Evolutionary conservation across 2,113 vertebrate genomes (phyloP), one percentile per base, ranked within the genome.

Genomic region (Campylomormyrus tamandua): DNA sequence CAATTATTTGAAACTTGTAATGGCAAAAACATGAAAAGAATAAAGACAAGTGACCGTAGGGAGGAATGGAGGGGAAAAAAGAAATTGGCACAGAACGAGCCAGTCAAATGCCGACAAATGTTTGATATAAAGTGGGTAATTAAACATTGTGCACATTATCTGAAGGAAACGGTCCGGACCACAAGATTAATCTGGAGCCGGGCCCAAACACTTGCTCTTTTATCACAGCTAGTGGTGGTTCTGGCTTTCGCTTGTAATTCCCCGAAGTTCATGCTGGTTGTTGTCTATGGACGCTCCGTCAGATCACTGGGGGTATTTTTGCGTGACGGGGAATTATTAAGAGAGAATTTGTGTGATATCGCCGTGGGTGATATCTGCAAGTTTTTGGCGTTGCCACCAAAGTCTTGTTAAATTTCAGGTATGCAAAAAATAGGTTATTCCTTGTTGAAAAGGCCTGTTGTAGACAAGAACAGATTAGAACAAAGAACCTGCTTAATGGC

Each of bases 111-210:
- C 62, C 66, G 58, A 74, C n/a, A 46, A 74, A 74, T 27, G 88
- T 74, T 88, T 88, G 88, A 88, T 74, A 50, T 83, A 53, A 89
- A 83, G 74, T 48, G 17, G 15, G 39, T 90, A 87, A 86, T 90
- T 86, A 90, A 90, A 49, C 39, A 49, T 49, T 74, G 74, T 80
- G 56, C 80, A 86, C 50, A 83, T 90, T 85, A 70, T 56, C 50
- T 42, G 46, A 70, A 90, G 89, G 89, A 85, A 86, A 90, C 42
- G 13, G 31, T 13, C 84, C 24, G 27, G n/a, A 31, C 89, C 83
- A 17, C 83, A 11, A 10, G 53, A 66, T 58, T 90, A 56, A 86
- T 85, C 80, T 86, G 56, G 89, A 86, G 56, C 10, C 0, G 21
- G 39, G 45, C 52, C 53, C 27, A 58, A 70, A 24, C n/a, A 45